Percentiles rank a stretch among this genome's conserved stretches.
These are phyloP conservation scores for Synergus gifuensis DNA, from an alignment of 2,888 invertebrate species.

Conservation along the genomic window DNA sequence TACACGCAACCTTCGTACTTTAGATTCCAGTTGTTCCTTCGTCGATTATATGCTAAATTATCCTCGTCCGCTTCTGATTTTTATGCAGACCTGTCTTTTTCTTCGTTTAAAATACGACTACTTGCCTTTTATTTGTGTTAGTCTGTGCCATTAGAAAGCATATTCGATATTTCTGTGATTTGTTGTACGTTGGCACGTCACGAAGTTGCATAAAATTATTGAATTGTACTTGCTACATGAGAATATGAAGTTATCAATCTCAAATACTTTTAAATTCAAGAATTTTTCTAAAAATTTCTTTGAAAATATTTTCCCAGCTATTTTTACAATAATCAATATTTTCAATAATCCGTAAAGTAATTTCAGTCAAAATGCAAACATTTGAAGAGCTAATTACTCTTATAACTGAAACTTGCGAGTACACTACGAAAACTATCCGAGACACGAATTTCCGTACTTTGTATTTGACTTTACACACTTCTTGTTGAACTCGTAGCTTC, in stretches of 20 bases:
- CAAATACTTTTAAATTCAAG: background rate
- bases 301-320: too few species aligned
- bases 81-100: constrained; percentile 34
- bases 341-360: too few species aligned
- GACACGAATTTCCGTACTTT: background rate
- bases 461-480: constrained; percentile 1
- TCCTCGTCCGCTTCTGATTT: constrained; percentile 15
- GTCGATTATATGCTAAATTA: constrained; percentile 37
- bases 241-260: background rate
- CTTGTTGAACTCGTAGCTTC: constrained; percentile 3
- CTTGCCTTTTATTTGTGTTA: constrained; percentile 3
- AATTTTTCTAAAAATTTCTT: background rate
- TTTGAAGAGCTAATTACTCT: background rate
- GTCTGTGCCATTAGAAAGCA: constrained; percentile 13
- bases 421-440: background rate
- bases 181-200: constrained; percentile 13
- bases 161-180: constrained; percentile 27
- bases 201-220: background rate
- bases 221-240: background rate
- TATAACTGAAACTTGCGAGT: background rate
- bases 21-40: constrained; percentile 26
- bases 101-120: constrained; percentile 13
- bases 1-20: constrained; percentile 38
- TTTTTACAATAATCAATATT: too few species aligned
- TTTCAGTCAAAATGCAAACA: background rate